Base-by-base conservation (phyloP, 2,888 invertebrate genomes). In the Cataglyphis rosenhaueri region DNA sequence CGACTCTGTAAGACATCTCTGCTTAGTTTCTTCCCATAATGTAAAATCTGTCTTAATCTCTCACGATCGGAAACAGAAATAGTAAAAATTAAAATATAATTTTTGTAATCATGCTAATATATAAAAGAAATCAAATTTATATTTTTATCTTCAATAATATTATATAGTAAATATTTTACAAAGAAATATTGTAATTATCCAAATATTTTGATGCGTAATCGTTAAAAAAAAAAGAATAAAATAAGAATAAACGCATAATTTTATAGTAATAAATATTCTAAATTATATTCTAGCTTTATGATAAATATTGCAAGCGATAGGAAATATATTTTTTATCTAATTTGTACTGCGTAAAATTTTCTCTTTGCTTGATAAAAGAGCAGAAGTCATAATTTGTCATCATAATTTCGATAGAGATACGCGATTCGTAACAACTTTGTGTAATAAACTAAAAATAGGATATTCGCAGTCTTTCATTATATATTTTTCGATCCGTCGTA, bases 381-480 rank as follows among this genome's bases (percentile, higher is more conserved):
- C 5, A 29, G 18, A 29, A n/a, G 52, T 3, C n/a, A 6, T 21
- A 48, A 52, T 52, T 6, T n/a, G 48, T 15, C 2, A 12, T n/a
- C 29, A 10, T 29, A 35, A 35, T 52, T 35, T 21, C 52, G 21
- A 64, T 38, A n/a, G 9, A 55, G 32, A 70, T 52, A 35, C 1
- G 12, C 8, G 15, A 35, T 21, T 48, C 48, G n/a, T 18, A 48
- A 18, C n/a, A 6, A 32, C 18, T 55, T 4, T 8, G 32, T 15
- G 9, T 71, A 57, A 57, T 57, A 3, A 55, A 71, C 9, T 71
- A 57, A 71, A 38, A 55, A 57, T 48, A 48, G 35, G 38, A 32
- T 59, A 6, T 32, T 62, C 35, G 62, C 9, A 62, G n/a, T n/a
- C 10, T 10, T 64, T 5, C 32, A 8, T 55, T 71, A 18, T 21